Conservation (phyloP, 2,797 vertebrate species). For the Sebastes flavidus region DNA sequence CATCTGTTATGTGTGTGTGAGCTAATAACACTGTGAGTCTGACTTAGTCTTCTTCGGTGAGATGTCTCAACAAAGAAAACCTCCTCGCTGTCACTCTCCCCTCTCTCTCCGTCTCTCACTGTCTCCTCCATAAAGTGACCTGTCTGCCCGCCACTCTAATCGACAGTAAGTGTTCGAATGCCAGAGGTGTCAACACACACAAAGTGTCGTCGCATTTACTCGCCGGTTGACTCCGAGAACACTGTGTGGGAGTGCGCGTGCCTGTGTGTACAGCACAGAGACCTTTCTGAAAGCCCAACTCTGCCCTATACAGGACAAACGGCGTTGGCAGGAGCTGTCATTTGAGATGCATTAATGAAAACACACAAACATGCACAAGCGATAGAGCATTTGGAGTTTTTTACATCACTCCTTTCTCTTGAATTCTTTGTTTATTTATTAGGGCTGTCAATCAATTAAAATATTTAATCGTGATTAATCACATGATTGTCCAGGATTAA, state of each 20-base stretch:
- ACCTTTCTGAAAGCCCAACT: slow-evolving; percentile 43
- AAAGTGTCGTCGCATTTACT: slow-evolving; percentile 58
- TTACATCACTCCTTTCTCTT: not conserved
- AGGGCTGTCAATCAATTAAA: no score
- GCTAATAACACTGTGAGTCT: not conserved
- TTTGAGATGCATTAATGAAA: slow-evolving; percentile 38
- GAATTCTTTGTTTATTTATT: not conserved
- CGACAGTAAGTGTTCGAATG: slow-evolving; percentile 63
- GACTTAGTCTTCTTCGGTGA: not conserved
- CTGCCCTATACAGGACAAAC: slow-evolving; percentile 26
- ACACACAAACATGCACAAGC: slow-evolving; percentile 1
- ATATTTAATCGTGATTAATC: no score
- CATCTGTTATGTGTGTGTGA: slow-evolving; percentile 1
- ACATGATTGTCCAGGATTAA: no score
- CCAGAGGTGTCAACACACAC: slow-evolving; percentile 63
- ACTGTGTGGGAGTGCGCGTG: slow-evolving; percentile 29
- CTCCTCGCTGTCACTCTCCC: not conserved
- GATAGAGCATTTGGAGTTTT: no score
- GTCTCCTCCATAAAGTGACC: slow-evolving; percentile 52
- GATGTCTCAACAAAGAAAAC: slow-evolving; percentile 17
- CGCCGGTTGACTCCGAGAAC: slow-evolving; percentile 55
- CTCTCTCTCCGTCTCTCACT: slow-evolving; percentile 5
- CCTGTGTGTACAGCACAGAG: not conserved
- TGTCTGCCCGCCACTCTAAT: slow-evolving; percentile 56
- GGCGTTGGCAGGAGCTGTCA: slow-evolving; percentile 20